These are phyloP conservation scores for Lepidochitona cinerea DNA, from an alignment of 2,888 invertebrate species.

Conservation along the genomic window DNA sequence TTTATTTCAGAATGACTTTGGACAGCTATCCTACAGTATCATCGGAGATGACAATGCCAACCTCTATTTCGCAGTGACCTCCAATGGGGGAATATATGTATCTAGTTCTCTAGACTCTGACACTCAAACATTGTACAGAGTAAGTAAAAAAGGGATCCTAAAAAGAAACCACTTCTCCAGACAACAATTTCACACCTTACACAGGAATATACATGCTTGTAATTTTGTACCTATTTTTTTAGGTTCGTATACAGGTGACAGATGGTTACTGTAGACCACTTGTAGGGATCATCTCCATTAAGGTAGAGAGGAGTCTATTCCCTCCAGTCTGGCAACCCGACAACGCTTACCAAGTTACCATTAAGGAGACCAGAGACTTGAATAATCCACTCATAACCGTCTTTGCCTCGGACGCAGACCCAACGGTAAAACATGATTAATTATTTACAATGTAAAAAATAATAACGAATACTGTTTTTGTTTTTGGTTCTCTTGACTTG, in stretches of 20 bases:
- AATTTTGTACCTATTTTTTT: conserved; percentile 11
- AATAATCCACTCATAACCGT: conserved; percentile 43
- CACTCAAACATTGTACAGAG: conserved; percentile 44
- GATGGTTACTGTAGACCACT: conserved; percentile 47
- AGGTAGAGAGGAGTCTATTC: conserved; percentile 52
- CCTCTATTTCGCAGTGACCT: conserved; percentile 50
- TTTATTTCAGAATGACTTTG: conserved; percentile 30
- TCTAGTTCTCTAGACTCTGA: conserved; percentile 43
- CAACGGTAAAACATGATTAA: conserved; percentile 26
- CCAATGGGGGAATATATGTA: conserved; percentile 42
- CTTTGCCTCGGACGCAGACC: conserved; percentile 46
- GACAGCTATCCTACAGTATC: conserved; percentile 52
- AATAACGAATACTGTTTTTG: too few relatives aligned
- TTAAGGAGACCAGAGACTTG: conserved; percentile 50
- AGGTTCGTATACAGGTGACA: conserved; percentile 53
- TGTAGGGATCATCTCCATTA: conserved; percentile 42
- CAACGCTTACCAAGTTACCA: conserved; percentile 37
- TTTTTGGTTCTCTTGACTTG: not conserved
- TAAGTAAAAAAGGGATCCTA: too few relatives aligned
- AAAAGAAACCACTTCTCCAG: too few relatives aligned
- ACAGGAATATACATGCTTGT: not conserved
- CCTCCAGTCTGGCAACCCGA: conserved; percentile 38
- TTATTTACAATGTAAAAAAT: not conserved
- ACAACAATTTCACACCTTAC: not conserved
- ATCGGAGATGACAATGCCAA: conserved; percentile 62